Base-by-base conservation (phyloP, 2,888 invertebrate species). In the Tenthredo livida region DNA sequence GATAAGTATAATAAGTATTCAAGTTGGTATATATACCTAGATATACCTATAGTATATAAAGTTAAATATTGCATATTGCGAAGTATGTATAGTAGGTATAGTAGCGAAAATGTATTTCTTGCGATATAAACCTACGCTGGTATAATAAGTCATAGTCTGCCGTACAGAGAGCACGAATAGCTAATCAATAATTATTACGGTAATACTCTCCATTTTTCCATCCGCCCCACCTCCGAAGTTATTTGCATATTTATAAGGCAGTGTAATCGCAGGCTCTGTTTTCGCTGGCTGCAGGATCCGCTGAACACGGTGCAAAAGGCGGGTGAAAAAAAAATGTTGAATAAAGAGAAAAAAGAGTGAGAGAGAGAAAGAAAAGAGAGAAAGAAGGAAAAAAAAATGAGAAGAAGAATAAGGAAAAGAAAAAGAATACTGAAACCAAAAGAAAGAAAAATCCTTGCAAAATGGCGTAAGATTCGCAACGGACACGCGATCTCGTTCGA, bases 211-310 rank as follows among this genome's bases (percentile, higher is more conserved):
- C 90, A 91, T 91, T 91, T 91, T 92, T 89, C 89, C 86, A 87
- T 85, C 88, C 87, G 82, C 73, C 88, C 86, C 88, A 85, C 86
- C 85, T 85, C 58, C 37, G 47, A 61, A 77, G 80, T 58, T 84
- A 93, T 93, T 93, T 92, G 92, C 93, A 93, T 93, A 93, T 93
- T 93, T 92, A 93, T 93, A 92, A 93, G 93, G 91, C 92, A 92
- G 83, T 83, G 92, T 93, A 93, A 93, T 92, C 91, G 93, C 92
- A 90, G 92, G 91, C 91, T 92, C 89, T 91, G 90, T 93, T 92
- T 93, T 93, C 91, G 93, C 91, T 89, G 91, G 90, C 78, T 84
- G 73, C 86, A 43, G 47, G n/a, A 43, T 61, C 61, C 7, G 21
- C 12, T 47, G 47, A 47, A 15, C 47, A 47, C 47, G 89, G 89